phyloP scores from a whole-genome alignment of 2,113 vertebrate species.

The Gallinago paraguaiae region DNA sequence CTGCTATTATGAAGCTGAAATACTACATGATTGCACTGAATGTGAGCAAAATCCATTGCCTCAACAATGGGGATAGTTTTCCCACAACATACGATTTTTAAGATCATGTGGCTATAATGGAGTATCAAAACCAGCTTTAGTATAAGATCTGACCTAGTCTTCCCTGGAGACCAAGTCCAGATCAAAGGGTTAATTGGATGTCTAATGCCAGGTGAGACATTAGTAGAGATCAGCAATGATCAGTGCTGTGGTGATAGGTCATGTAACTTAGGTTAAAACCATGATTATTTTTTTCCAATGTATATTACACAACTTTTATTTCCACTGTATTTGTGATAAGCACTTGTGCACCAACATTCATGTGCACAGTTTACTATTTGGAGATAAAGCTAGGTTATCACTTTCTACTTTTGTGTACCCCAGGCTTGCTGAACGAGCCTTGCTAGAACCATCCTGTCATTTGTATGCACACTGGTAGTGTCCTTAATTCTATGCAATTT shows the following conservation, averaged over 20 bases:
- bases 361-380: neutral
- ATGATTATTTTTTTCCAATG: neutral
- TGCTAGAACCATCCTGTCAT: neutral
- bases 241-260: neutral
- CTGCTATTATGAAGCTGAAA: neutral
- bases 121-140: conserved; percentile 1
- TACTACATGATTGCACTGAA: neutral
- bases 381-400: neutral
- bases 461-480: neutral
- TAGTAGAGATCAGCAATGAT: neutral
- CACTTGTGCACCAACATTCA: neutral
- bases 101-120: neutral
- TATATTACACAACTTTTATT: no score
- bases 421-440: neutral
- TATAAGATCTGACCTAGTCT: neutral
- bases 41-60: neutral
- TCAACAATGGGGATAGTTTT: neutral
- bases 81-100: neutral
- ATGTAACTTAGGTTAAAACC: neutral
- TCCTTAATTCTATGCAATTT: neutral
- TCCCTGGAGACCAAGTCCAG: neutral
- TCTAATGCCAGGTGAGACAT: neutral
- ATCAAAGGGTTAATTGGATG: neutral
- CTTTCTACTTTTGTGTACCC: neutral
- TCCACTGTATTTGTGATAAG: neutral